phyloP scores from a whole-genome alignment of 2,888 invertebrate species.

The Eilema sororculum region DNA sequence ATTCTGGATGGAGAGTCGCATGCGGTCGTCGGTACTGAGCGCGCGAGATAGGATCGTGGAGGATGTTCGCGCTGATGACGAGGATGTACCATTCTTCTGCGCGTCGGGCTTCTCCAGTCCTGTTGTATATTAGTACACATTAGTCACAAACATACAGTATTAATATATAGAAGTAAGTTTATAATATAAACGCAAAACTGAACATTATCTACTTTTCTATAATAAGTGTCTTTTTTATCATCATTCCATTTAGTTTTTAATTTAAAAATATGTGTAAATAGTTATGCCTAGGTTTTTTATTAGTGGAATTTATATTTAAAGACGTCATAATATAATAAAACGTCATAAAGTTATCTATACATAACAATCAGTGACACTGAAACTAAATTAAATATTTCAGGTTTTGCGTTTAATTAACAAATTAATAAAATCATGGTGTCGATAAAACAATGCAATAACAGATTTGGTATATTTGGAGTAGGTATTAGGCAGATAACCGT shows the following conservation, averaged over 20 bases:
- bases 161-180: conserved; percentile 5
- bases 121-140: conserved; percentile 76
- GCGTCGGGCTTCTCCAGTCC: conserved; percentile 78
- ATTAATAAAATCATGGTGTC: conserved; percentile 20
- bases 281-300: not conserved
- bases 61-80: conserved; percentile 76
- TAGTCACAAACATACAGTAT: conserved; percentile 51
- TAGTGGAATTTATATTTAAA: not conserved
- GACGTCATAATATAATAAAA: not conserved
- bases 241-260: not conserved
- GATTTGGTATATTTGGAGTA: conserved; percentile 24
- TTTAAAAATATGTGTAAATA: not conserved
- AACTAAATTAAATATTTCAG: conserved; percentile 2
- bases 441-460: conserved; percentile 29
- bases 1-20: conserved; percentile 68
- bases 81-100: conserved; percentile 75
- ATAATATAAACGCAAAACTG: conserved; percentile 21
- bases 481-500: conserved; percentile 35
- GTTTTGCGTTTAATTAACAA: conserved; percentile 27
- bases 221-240: conserved; percentile 14
- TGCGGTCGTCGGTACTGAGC: conserved; percentile 77
- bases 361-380: not conserved
- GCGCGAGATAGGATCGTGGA: conserved; percentile 81
- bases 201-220: not conserved
- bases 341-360: not conserved